These are phyloP conservation scores for Gambusia holbrooki DNA, from an alignment of 2,113 vertebrate species.

Conservation along the genomic window DNA sequence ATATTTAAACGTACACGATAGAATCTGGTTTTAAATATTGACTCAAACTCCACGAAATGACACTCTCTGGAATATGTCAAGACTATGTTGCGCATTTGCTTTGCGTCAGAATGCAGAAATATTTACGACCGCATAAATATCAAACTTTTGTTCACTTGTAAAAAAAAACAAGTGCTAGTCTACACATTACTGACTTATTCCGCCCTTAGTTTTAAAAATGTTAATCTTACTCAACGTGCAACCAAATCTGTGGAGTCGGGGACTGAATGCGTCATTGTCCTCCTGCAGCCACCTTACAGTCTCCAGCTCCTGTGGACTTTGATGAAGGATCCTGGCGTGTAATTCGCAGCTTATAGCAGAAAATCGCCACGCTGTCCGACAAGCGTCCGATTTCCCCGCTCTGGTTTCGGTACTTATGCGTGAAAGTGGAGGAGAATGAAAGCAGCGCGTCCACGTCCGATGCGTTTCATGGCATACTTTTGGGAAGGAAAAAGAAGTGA, in stretches of 20 bases:
- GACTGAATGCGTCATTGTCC: neutral
- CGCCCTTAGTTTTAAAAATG: too few species aligned
- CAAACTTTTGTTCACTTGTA: too few species aligned
- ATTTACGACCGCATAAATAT: too few species aligned
- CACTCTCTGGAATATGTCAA: too few species aligned
- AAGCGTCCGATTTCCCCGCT: constrained; percentile 60
- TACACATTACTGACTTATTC: too few species aligned
- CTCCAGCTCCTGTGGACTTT: neutral
- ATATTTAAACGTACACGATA: neutral
- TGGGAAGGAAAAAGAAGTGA: neutral
- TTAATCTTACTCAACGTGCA: too few species aligned
- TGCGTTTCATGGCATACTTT: neutral
- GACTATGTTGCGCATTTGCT: too few species aligned
- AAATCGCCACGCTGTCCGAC: constrained; percentile 63
- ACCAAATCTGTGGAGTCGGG: neutral
- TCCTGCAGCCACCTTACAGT: neutral
- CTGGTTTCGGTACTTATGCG: constrained; percentile 65
- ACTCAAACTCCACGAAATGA: too few species aligned
- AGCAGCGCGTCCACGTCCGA: neutral
- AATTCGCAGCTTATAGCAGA: constrained; percentile 51
- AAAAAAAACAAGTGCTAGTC: too few species aligned
- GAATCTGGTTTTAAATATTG: neutral
- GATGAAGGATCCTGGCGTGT: constrained; percentile 28
- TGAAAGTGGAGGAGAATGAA: constrained; percentile 61
- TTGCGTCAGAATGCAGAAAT: too few species aligned